Percentiles rank a stretch among this genome's conserved stretches.
These are phyloP conservation scores for Lomographa bimaculata DNA, from an alignment of 2,888 invertebrate genomes.

Conservation along the genomic window DNA sequence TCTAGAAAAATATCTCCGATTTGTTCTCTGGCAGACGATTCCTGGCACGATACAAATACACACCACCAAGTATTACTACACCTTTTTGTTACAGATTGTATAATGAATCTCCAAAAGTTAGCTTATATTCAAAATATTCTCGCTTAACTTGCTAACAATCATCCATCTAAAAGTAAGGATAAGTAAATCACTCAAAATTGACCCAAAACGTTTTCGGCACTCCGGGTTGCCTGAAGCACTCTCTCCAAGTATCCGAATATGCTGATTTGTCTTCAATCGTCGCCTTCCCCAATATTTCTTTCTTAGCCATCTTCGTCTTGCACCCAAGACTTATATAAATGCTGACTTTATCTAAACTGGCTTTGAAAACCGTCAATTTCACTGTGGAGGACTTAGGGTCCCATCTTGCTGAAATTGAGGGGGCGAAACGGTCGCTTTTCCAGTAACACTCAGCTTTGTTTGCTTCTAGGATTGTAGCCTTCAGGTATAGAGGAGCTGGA, in stretches of 20 bases:
- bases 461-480: conserved; percentile 89
- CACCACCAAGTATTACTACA: too few species aligned
- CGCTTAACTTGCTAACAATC: too few species aligned
- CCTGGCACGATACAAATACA: too few species aligned
- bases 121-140: too few species aligned
- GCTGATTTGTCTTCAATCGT: conserved; percentile 85
- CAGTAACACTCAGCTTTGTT: conserved; percentile 84
- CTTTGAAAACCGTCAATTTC: conserved; percentile 85
- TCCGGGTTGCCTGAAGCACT: conserved; percentile 81
- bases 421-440: conserved; percentile 89
- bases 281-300: conserved; percentile 86
- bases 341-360: conserved; percentile 85
- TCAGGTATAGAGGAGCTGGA: conserved; percentile 88
- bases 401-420: conserved; percentile 90
- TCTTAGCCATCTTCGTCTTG: conserved; percentile 87
- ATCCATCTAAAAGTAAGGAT: too few species aligned
- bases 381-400: conserved; percentile 86
- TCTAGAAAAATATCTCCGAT: too few species aligned
- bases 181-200: conserved; percentile 72
- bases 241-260: conserved; percentile 85
- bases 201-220: conserved; percentile 84
- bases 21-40: too few species aligned
- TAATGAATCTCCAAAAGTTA: too few species aligned
- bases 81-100: too few species aligned
- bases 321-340: conserved; percentile 86